phyloP scores from a whole-genome alignment of 2,888 invertebrate species.

The Noctuana brunneofusca region DNA sequence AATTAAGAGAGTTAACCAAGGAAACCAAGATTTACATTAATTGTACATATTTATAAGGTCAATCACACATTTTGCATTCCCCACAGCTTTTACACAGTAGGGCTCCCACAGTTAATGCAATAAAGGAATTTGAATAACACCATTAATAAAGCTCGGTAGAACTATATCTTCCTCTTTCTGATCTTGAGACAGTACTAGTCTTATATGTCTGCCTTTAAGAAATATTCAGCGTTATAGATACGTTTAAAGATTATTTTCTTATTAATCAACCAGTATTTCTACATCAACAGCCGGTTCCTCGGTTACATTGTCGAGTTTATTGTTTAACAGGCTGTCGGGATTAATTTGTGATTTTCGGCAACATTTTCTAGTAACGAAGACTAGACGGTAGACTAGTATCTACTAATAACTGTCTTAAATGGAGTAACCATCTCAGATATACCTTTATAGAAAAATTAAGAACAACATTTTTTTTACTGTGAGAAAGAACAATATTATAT shows the following conservation, averaged over 20 bases:
- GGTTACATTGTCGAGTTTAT: background rate
- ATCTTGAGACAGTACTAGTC: constrained; percentile 21
- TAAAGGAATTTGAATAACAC: constrained; percentile 76
- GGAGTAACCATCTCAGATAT: too few species aligned
- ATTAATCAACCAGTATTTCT: constrained; percentile 29
- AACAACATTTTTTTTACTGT: too few species aligned
- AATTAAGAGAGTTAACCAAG: background rate
- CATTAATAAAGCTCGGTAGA: constrained; percentile 61
- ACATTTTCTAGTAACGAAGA: too few species aligned
- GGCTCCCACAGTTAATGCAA: constrained; percentile 73
- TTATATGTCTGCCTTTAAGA: constrained; percentile 27
- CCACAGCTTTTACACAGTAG: constrained; percentile 46
- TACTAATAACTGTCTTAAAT: background rate
- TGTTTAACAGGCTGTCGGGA: background rate
- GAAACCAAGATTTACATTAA: constrained; percentile 5
- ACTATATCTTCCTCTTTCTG: constrained; percentile 12
- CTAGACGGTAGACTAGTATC: too few species aligned
- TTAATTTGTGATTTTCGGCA: background rate
- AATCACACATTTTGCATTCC: constrained; percentile 28
- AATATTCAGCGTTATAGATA: constrained; percentile 29
- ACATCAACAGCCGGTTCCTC: constrained; percentile 3
- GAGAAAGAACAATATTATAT: too few species aligned
- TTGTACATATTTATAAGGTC: constrained; percentile 22
- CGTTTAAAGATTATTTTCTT: constrained; percentile 32
- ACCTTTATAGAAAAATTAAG: too few species aligned